phyloP scores from a whole-genome alignment of 1,140 invertebrate species.

The Temnothorax longispinosus region DNA sequence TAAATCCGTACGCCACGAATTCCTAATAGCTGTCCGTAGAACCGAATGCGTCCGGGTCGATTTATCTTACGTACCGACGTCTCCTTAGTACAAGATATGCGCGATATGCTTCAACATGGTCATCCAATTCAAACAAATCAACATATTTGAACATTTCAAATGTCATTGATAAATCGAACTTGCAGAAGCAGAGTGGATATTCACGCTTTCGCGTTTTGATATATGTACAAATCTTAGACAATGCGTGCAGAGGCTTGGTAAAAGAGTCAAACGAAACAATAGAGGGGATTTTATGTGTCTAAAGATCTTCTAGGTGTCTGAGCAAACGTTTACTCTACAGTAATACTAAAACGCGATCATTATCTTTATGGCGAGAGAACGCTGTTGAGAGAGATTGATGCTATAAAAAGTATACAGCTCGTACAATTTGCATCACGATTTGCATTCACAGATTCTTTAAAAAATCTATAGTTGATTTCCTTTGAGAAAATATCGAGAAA shows the following conservation, averaged over 20 bases:
- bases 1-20: slow-evolving; percentile 33
- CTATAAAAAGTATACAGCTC: neutral
- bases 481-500: neutral
- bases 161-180: neutral
- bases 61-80: slow-evolving; percentile 43
- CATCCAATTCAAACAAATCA: slow-evolving; percentile 21
- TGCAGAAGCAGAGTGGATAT: neutral
- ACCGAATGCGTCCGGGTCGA: neutral
- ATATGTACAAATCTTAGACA: slow-evolving; percentile 12
- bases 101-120: neutral
- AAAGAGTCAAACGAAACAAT: slow-evolving; percentile 18
- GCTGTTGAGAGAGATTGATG: neutral
- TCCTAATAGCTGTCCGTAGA: slow-evolving; percentile 36
- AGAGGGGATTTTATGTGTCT: neutral
- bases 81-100: neutral
- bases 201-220: neutral
- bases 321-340: neutral
- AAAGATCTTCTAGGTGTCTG: neutral
- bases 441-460: neutral
- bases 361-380: slow-evolving; percentile 1
- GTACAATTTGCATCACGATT: neutral
- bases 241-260: neutral
- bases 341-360: slow-evolving; percentile 21
- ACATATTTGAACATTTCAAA: neutral
- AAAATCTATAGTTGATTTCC: neutral